phyloP scores from a whole-genome alignment of 2,888 invertebrate genomes.

The Synergus laeviventris region DNA sequence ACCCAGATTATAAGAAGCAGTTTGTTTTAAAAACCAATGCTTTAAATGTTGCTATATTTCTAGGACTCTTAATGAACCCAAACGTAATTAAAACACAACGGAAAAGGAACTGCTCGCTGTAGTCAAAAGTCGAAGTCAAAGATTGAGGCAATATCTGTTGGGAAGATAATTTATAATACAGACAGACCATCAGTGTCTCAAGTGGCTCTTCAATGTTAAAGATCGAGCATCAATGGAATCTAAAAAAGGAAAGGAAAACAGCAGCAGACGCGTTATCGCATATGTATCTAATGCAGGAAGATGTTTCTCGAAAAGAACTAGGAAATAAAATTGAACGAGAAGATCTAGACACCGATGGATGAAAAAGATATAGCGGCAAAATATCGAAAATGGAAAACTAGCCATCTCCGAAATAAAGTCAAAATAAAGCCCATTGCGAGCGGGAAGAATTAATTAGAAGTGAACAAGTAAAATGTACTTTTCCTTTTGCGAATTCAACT shows the following conservation, averaged over 20 bases:
- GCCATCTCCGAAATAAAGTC: background rate
- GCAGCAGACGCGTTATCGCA: conserved; percentile 62
- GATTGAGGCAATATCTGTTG: conserved; percentile 70
- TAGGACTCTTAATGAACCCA: conserved; percentile 64
- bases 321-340: background rate
- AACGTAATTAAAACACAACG: conserved; percentile 68
- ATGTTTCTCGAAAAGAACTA: background rate
- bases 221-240: conserved; percentile 63
- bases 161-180: conserved; percentile 67
- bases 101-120: conserved; percentile 71
- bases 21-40: conserved; percentile 44
- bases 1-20: conserved; percentile 41
- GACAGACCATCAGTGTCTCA: conserved; percentile 69
- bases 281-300: conserved; percentile 13
- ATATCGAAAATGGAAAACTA: background rate
- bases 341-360: background rate
- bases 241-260: conserved; percentile 61
- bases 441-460: background rate
- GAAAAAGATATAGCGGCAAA: background rate
- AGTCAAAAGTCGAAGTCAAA: no score
- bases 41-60: conserved; percentile 43
- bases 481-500: background rate
- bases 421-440: background rate
- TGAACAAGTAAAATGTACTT: background rate
- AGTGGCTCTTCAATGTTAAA: conserved; percentile 66